Percentiles rank a stretch among this genome's conserved stretches.
Conservation (phyloP, 2,888 invertebrate genomes). For the Spatulosminthurus flaviceps region DNA sequence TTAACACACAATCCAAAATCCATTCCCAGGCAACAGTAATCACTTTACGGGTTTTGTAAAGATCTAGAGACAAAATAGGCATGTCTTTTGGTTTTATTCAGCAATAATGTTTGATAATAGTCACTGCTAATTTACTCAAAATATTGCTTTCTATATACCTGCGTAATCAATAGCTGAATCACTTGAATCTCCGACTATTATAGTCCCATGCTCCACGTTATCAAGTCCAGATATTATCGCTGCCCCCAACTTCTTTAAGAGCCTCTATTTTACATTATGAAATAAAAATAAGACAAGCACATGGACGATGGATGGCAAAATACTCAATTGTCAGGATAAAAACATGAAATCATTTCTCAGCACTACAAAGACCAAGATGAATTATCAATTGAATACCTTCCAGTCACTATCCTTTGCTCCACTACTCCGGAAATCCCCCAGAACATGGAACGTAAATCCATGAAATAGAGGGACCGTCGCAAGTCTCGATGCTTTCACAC, state of each 20-base stretch:
- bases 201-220: slow-evolving; percentile 29
- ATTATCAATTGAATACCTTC: slow-evolving; percentile 44
- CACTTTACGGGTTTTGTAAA: slow-evolving; percentile 50
- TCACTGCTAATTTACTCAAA: no score
- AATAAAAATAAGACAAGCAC: no score
- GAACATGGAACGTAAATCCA: slow-evolving; percentile 56
- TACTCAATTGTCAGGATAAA: no score
- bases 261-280: slow-evolving; percentile 47
- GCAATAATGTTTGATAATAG: no score
- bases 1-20: slow-evolving; percentile 58
- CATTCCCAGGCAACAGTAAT: slow-evolving; percentile 60
- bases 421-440: slow-evolving; percentile 50
- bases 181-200: slow-evolving; percentile 55
- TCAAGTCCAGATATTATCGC: slow-evolving; percentile 38
- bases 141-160: no score
- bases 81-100: no score
- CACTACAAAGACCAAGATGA: not conserved
- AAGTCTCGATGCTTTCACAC: slow-evolving; percentile 52
- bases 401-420: slow-evolving; percentile 54
- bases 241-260: slow-evolving; percentile 55
- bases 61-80: slow-evolving; percentile 52
- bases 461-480: slow-evolving; percentile 48
- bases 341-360: not conserved
- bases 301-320: no score
- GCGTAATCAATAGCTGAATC: slow-evolving; percentile 47